These are phyloP conservation scores for Neodon shergylaensis DNA, from an alignment of 2,113 vertebrate species.

Conservation along the genomic window DNA sequence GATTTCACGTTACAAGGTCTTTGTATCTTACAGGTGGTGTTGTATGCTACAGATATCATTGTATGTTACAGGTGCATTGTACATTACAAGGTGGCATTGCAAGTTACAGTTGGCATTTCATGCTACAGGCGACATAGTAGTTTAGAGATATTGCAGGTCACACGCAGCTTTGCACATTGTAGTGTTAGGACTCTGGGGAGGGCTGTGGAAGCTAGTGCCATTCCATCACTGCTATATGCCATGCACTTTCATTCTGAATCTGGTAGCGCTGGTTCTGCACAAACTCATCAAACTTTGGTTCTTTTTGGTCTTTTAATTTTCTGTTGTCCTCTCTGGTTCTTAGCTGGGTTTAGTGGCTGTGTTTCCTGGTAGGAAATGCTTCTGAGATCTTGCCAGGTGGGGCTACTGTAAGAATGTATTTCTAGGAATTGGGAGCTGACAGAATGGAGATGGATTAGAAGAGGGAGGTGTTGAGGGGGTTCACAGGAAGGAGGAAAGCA, in stretches of 20 bases:
- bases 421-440: background rate
- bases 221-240: background rate
- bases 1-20: background rate
- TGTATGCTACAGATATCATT: background rate
- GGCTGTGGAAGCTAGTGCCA: background rate
- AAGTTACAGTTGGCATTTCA: background rate
- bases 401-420: background rate
- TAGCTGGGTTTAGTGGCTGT: background rate
- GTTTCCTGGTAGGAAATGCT: background rate
- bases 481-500: background rate
- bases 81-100: background rate
- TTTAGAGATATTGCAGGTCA: background rate
- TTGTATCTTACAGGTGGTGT: background rate
- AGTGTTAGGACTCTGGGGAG: background rate
- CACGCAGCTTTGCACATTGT: background rate
- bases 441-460: background rate
- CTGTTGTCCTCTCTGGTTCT: background rate
- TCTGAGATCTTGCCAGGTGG: background rate
- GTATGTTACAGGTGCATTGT: background rate
- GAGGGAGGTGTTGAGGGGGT: background rate
- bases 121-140: background rate
- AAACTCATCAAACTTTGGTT: background rate
- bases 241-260: background rate
- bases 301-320: background rate
- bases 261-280: background rate